A percentile compares a stretch with the other conserved stretches of the same genome.
These are phyloP conservation scores for Gambusia holbrooki DNA, from an alignment of 2,113 vertebrate species.

Conservation along the genomic window DNA sequence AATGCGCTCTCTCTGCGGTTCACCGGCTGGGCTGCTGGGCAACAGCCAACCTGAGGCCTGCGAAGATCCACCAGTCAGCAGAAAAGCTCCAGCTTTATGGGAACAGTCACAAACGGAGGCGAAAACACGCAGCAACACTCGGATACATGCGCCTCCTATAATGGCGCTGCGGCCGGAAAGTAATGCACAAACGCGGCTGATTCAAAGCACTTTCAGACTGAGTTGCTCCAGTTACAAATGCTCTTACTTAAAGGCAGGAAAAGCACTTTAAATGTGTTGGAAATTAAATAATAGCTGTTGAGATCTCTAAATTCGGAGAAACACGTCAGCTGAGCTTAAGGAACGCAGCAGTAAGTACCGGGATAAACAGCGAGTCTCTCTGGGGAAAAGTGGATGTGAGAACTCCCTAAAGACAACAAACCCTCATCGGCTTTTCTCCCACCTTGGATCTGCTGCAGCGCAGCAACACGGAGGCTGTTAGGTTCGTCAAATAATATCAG, in stretches of 20 bases:
- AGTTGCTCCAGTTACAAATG: slow-evolving; percentile 1
- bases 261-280: background rate
- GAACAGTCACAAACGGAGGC: slow-evolving; percentile 41
- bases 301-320: background rate
- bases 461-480: background rate
- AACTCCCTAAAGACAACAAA: background rate
- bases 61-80: slow-evolving; percentile 70
- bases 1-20: slow-evolving; percentile 71
- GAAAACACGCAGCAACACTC: slow-evolving; percentile 36
- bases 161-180: slow-evolving; percentile 6
- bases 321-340: background rate
- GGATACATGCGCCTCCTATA: slow-evolving; percentile 9
- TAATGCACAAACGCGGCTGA: slow-evolving; percentile 6
- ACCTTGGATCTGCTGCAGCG: background rate
- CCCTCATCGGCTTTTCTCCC: background rate
- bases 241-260: background rate
- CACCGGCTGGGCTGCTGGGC: slow-evolving; percentile 70
- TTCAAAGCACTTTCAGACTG: background rate
- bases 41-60: slow-evolving; percentile 69
- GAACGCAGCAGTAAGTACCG: background rate
- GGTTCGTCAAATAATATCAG: background rate
- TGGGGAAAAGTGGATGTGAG: background rate
- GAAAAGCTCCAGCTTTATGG: slow-evolving; percentile 46
- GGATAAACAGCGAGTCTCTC: background rate
- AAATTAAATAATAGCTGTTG: background rate